Evolutionary conservation across 2,888 invertebrate species (phyloP), one percentile per base, ranked within the genome.

Genomic region (Mactromeris polynyma): DNA sequence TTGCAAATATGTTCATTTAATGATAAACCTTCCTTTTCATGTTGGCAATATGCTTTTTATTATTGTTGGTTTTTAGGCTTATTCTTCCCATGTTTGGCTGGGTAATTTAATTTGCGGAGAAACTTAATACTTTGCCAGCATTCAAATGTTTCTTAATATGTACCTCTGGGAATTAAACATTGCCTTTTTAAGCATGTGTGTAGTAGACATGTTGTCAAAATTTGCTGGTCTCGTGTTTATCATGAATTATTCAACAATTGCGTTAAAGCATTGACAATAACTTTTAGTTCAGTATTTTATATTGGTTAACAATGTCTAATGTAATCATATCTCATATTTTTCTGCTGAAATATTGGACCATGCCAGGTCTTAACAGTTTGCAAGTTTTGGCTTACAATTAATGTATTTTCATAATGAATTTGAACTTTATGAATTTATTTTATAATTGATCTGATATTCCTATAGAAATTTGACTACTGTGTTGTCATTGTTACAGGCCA

Each of bases 101-200:
- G 73, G 33, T 73, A 73, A 19, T 73, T 73, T 7, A 33, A 36
- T 6, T 33, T 33, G 73, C 17, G 73, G 31, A 73, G 33, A 33
- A 73, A 36, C 73, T 33, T 58, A 26, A 58, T 58, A 36, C 36
- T 36, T 11, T 26, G 73, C 73, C 19, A 17, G 73, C 31, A 73
- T 36, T 73, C 73, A 33, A 73, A 73, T 73, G 36, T 36, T 19
- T 73, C 36, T 36, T 73, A 33, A 36, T 36, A 36, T 36, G 31
- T 73, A 73, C 36, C 73, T 73, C 73, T 73, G 73, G 73, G 73
- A 73, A 73, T 33, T 73, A 2, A 33, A 73, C 73, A 73, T 73
- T 73, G 73, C 73, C 73, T 73, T 73, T 73, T 19, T 73, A 33
- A 73, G 73, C 17, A 73, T 73, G 33, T 73, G 21, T 73, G 73